Evolutionary conservation across 2,888 invertebrate genomes (phyloP).

Genomic region (Thymelicus sylvestris): DNA sequence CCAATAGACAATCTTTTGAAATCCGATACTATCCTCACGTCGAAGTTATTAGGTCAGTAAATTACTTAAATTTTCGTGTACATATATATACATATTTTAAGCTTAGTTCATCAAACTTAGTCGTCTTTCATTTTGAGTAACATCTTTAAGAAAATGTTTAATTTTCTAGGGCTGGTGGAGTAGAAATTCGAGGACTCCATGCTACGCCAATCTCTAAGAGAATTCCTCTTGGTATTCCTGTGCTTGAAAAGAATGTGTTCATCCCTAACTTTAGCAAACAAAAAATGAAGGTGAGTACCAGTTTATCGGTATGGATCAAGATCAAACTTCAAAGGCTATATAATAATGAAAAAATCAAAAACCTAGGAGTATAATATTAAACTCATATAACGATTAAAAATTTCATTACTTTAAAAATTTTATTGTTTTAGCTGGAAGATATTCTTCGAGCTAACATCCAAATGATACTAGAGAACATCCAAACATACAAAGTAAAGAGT

Average conservation of each 20-base stretch:
- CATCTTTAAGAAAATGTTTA: no score
- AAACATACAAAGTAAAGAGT: conserved; percentile 85
- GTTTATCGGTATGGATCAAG: not conserved
- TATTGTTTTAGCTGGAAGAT: conserved; percentile 67
- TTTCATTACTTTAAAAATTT: no score
- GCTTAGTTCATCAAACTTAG: no score
- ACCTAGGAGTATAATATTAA: no score
- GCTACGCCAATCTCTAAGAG: conserved; percentile 90
- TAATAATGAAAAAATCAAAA: no score
- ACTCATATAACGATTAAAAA: no score
- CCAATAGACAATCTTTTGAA: conserved; percentile 73
- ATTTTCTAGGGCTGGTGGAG: conserved; percentile 87
- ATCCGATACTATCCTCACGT: conserved; percentile 77
- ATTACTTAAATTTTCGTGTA: not conserved
- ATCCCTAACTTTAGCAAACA: conserved; percentile 84
- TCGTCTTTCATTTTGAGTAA: no score
- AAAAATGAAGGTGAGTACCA: conserved; percentile 65
- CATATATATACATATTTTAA: no score
- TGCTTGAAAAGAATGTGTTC: conserved; percentile 91
- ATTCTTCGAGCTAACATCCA: conserved; percentile 87
- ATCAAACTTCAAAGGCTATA: not conserved
- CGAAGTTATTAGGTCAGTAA: conserved; percentile 73
- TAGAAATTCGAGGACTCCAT: conserved; percentile 90
- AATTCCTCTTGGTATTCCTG: conserved; percentile 88
- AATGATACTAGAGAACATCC: conserved; percentile 89